Base-by-base conservation (phyloP, 1,140 invertebrate species). In the Muscidifurax raptorellus region DNA sequence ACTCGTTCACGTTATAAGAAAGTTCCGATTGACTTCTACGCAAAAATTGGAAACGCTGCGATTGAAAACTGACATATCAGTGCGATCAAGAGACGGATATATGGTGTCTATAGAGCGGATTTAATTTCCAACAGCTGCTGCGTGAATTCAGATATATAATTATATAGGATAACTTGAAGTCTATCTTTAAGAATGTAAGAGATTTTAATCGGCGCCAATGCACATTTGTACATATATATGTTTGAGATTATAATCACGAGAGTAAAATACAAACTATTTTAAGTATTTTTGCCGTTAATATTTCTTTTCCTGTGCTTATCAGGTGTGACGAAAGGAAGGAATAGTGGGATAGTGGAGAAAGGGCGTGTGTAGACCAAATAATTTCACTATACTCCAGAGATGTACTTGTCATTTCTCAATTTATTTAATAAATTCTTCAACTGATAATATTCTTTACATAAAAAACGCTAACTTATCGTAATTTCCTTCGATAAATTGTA, bases 1-100 rank as follows among this genome's bases (percentile, higher is more conserved):
- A 0, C 77, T 94, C 6, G 91, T 91, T 0, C 90, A 90, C 80
- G 80, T 93, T 1, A 78, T 93, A 64, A 86, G 92, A 6, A 89
- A 69, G 22, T 87, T 77, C 71, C 7, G 44, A 67, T 52, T 88
- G 25, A 74, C 40, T 0, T 78, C 79, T 0, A 36, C 22, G 1
- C 27, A 44, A 30, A 86, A 77, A 28, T 52, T 87, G 66, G 72
- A 86, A 27, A 64, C 75, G 30, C 74, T 88, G 28, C 74, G 80
- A 82, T 44, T 88, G 22, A 86, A 87, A 77, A 83, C 85, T 9
- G 87, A 88, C 30, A 87, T 88, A 71, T 88, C 87, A 7, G 77
- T 88, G 30, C 84, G 87, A 9, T 87, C 87, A 3, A 66, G 78
- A 28, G 71, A 84, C 18, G 86, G 87, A 40, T 88, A 88, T 69